These are phyloP conservation scores for Diplodus puntazzo DNA, from an alignment of 2,797 vertebrate genomes.

Conservation along the genomic window DNA sequence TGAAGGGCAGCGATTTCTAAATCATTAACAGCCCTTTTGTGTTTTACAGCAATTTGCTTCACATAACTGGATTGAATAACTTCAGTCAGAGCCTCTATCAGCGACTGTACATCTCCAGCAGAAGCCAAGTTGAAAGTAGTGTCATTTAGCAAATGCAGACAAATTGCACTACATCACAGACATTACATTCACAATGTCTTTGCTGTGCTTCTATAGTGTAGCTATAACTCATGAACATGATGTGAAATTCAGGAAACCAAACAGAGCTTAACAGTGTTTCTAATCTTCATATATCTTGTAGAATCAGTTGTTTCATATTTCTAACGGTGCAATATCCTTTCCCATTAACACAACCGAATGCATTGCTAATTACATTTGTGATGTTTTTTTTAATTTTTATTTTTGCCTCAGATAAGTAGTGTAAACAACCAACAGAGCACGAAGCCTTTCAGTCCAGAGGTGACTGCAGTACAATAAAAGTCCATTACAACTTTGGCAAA, in stretches of 20 bases:
- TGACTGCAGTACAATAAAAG: slow-evolving; percentile 50
- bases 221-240: slow-evolving; percentile 52
- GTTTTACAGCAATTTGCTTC: slow-evolving; percentile 56
- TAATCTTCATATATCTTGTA: slow-evolving; percentile 22
- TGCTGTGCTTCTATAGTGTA: slow-evolving; percentile 32
- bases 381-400: slow-evolving; percentile 25
- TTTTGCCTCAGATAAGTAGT: slow-evolving; percentile 32
- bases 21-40: slow-evolving; percentile 51
- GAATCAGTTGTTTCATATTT: slow-evolving; percentile 23
- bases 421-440: slow-evolving; percentile 38
- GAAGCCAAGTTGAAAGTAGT: slow-evolving; percentile 44
- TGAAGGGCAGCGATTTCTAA: slow-evolving; percentile 57
- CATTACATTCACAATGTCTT: slow-evolving; percentile 37
- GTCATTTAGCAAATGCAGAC: slow-evolving; percentile 53
- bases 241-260: slow-evolving; percentile 30
- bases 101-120: slow-evolving; percentile 38
- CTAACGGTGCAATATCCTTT: slow-evolving; percentile 24
- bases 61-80: slow-evolving; percentile 52
- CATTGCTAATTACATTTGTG: slow-evolving; percentile 39
- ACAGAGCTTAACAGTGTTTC: slow-evolving; percentile 32
- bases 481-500: slow-evolving; percentile 50
- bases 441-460: slow-evolving; percentile 19
- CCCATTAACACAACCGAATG: slow-evolving; percentile 42
- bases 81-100: slow-evolving; percentile 53
- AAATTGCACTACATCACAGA: slow-evolving; percentile 34